Conservation (phyloP, 2,888 invertebrate genomes). For the Nomada lathburiana region DNA sequence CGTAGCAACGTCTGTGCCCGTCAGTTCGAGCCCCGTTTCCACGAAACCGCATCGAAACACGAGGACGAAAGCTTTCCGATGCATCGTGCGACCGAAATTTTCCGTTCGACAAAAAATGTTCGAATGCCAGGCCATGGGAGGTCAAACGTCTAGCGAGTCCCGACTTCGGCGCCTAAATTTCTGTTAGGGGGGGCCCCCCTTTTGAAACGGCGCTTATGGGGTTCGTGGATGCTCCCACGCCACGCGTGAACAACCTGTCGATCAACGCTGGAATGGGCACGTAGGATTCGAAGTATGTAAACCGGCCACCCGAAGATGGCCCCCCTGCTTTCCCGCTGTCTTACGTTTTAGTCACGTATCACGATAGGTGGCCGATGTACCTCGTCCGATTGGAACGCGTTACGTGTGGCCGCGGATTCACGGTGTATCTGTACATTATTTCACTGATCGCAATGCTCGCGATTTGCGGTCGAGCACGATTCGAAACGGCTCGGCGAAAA, state of each 20-base stretch:
- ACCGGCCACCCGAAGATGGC: conserved; percentile 27
- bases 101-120: conserved; percentile 18
- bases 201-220: conserved; percentile 35
- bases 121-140: conserved; percentile 35
- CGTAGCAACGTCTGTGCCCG: too few relatives aligned
- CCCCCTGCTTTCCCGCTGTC: conserved; percentile 7
- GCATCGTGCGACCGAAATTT: background rate
- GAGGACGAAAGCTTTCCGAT: background rate
- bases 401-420: conserved; percentile 23
- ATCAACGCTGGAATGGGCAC: conserved; percentile 58
- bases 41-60: conserved; percentile 5
- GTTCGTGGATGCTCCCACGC: conserved; percentile 48
- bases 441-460: conserved; percentile 24
- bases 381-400: conserved; percentile 35
- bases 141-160: conserved; percentile 56
- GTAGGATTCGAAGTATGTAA: conserved; percentile 35
- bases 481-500: background rate
- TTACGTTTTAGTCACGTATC: conserved; percentile 66
- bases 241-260: conserved; percentile 58
- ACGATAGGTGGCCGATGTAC: background rate
- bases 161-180: conserved; percentile 71
- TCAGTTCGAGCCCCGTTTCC: conserved; percentile 24
- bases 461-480: conserved; percentile 4
- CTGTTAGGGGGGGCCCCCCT: conserved; percentile 48
- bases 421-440: background rate